These are phyloP conservation scores for Agrochola macilenta DNA, from an alignment of 2,888 invertebrate genomes.

Conservation along the genomic window DNA sequence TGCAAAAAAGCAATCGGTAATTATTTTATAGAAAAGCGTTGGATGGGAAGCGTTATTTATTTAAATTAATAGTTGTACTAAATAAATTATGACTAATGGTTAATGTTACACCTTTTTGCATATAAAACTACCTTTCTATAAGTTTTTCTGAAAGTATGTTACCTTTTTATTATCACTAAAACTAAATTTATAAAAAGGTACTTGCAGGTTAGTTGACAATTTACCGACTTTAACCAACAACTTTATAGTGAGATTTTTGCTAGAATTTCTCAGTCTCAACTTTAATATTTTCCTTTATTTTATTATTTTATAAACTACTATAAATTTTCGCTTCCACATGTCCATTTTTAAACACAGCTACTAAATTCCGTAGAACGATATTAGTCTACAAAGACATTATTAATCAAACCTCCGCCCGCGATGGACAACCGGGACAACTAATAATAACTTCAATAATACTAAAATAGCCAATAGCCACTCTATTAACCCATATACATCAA, in stretches of 20 bases:
- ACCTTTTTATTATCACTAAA: background rate
- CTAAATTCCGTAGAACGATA: background rate
- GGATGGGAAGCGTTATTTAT: conserved; percentile 46
- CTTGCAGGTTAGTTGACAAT: background rate
- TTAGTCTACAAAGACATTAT: conserved; percentile 20
- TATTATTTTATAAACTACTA: too few species aligned
- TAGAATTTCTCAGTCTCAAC: too few species aligned
- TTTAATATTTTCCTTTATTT: too few species aligned
- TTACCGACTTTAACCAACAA: too few species aligned
- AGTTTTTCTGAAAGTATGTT: conserved; percentile 11
- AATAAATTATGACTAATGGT: conserved; percentile 25
- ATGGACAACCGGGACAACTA: conserved; percentile 1
- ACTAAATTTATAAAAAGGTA: too few species aligned
- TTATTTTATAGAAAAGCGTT: conserved; percentile 48
- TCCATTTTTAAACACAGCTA: background rate
- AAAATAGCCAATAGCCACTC: conserved; percentile 34
- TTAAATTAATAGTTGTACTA: conserved; percentile 38
- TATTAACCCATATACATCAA: conserved; percentile 58
- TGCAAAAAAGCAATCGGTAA: conserved; percentile 47
- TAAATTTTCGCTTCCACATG: too few species aligned
- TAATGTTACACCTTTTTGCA: conserved; percentile 30
- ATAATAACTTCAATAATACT: conserved; percentile 40
- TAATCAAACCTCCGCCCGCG: conserved; percentile 32
- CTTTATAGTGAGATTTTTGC: too few species aligned
- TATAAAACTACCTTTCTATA: conserved; percentile 13